phyloP scores from a whole-genome alignment of 2,113 vertebrate species.

The Eudyptes chrysolophus region DNA sequence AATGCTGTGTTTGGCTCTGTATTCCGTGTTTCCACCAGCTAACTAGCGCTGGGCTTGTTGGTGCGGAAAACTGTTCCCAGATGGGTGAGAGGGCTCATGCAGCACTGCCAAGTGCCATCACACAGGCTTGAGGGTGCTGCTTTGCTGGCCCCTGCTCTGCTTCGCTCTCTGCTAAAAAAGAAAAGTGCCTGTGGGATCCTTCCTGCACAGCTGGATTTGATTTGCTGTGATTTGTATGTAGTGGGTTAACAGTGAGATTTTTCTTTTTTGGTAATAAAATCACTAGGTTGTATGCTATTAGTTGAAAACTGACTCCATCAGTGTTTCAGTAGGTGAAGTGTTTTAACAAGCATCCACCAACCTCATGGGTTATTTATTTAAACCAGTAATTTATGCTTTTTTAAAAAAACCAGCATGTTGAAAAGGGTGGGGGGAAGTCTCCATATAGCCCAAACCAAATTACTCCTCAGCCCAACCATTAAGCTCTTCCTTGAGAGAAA shows the following conservation, averaged over 20 bases:
- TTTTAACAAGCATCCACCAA: conserved; percentile 25
- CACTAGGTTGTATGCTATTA: neutral
- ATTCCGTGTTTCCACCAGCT: neutral
- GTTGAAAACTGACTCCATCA: conserved; percentile 31
- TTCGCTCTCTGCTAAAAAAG: neutral
- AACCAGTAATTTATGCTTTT: neutral
- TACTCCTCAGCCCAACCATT: neutral
- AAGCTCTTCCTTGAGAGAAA: neutral
- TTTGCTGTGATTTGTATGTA: neutral
- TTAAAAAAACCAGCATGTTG: neutral
- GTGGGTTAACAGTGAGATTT: neutral
- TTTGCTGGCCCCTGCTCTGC: neutral
- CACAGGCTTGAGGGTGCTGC: fast-evolving
- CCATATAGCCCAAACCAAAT: neutral
- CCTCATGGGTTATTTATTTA: neutral
- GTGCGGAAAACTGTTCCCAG: neutral
- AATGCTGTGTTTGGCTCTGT: neutral
- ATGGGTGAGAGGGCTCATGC: neutral
- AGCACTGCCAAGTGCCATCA: neutral
- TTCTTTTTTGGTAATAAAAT: conserved; percentile 14
- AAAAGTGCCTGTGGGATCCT: neutral
- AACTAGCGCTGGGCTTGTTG: neutral
- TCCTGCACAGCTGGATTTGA: neutral
- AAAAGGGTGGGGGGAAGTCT: neutral
- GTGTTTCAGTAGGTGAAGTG: conserved; percentile 3